These are phyloP conservation scores for Aptenodytes forsteri DNA, from an alignment of 2,113 vertebrate genomes.

Conservation along the genomic window DNA sequence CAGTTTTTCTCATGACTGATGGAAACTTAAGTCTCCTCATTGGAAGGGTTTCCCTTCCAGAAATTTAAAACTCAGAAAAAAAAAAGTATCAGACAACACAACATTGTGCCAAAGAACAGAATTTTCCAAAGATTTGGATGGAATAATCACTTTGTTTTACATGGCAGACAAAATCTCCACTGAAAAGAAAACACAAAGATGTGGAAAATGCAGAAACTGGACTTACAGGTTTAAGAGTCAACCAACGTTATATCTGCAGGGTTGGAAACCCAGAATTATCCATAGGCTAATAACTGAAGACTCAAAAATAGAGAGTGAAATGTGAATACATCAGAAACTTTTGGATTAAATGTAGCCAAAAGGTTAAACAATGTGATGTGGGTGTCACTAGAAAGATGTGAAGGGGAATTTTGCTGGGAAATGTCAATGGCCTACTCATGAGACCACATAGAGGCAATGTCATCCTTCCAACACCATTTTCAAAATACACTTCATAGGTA, in stretches of 20 bases:
- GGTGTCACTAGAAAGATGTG: background rate
- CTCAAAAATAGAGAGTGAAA: background rate
- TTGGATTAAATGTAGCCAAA: background rate
- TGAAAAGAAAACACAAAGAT: slow-evolving; percentile 57
- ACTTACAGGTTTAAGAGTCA: slow-evolving; percentile 20
- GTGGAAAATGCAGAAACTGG: slow-evolving; percentile 60
- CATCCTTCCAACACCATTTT: background rate
- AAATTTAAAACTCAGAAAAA: slow-evolving; percentile 46
- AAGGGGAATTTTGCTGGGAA: background rate
- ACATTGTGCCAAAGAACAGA: slow-evolving; percentile 44
- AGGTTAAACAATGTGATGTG: background rate
- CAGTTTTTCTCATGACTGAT: slow-evolving; percentile 62
- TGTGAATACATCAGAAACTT: background rate
- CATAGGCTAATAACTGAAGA: background rate
- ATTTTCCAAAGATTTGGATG: slow-evolving; percentile 60
- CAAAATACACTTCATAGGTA: background rate
- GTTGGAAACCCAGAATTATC: slow-evolving; percentile 18
- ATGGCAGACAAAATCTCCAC: slow-evolving; percentile 66
- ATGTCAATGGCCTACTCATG: background rate
- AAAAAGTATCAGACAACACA: slow-evolving; percentile 41
- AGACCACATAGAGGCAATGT: background rate
- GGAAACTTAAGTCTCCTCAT: slow-evolving; percentile 68
- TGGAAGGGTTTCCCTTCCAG: slow-evolving; percentile 72
- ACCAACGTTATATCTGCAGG: background rate
- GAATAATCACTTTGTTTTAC: slow-evolving; percentile 69